Evolutionary conservation across 2,888 invertebrate genomes (phyloP).

Genomic region (Sesamia inferens): DNA sequence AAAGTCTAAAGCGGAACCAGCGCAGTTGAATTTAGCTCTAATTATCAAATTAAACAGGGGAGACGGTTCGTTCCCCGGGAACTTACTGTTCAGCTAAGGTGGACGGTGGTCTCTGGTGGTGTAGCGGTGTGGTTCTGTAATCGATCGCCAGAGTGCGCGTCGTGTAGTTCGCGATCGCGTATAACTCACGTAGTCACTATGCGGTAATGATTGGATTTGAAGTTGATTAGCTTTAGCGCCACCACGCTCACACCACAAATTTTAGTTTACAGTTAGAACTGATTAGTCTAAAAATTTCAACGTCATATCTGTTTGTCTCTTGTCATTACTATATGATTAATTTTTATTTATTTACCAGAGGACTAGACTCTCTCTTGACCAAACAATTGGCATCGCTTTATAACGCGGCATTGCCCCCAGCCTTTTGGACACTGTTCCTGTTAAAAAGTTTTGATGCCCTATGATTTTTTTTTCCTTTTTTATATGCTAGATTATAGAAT

Average conservation of each 20-base stretch:
- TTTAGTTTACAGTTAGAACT: not conserved
- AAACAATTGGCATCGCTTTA: too few relatives aligned
- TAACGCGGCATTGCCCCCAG: too few relatives aligned
- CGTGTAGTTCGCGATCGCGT: not conserved
- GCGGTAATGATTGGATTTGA: slow-evolving; percentile 53
- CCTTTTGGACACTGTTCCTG: too few relatives aligned
- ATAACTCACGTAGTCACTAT: slow-evolving; percentile 1
- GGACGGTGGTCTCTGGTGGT: not conserved
- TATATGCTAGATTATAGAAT: too few relatives aligned
- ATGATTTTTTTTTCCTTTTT: too few relatives aligned
- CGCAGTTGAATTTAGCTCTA: not conserved
- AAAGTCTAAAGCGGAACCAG: too few relatives aligned
- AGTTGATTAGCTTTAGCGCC: slow-evolving; percentile 46
- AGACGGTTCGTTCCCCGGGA: not conserved
- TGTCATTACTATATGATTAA: not conserved
- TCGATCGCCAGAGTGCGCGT: not conserved
- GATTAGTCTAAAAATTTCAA: not conserved
- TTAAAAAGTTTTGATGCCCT: too few relatives aligned
- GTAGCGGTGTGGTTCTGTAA: not conserved
- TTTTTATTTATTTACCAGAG: too few relatives aligned
- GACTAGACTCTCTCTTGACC: too few relatives aligned
- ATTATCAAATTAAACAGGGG: not conserved
- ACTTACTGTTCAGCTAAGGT: not conserved
- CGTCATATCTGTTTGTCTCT: not conserved
- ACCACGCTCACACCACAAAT: not conserved